Evolutionary conservation across 2,797 vertebrate genomes (phyloP).

Genomic region (Atherinosoma microstoma): DNA sequence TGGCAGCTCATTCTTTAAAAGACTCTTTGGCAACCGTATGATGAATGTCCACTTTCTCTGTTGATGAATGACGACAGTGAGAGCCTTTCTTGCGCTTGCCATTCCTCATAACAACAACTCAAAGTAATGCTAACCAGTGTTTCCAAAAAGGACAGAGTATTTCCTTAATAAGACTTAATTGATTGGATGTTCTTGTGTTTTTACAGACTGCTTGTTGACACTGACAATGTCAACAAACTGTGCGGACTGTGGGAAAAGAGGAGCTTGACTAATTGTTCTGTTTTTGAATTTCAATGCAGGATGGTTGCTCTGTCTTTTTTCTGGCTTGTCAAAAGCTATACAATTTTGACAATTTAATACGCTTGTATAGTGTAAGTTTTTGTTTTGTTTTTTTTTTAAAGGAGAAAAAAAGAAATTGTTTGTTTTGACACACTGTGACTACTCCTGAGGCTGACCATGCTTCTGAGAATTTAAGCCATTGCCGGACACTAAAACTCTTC

Average conservation of each 20-base stretch:
- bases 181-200: conserved; percentile 46
- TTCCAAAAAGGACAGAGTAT: conserved; percentile 36
- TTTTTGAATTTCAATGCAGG: conserved; percentile 4
- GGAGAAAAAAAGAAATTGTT: not conserved
- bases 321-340: not conserved
- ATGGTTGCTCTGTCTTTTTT: not conserved
- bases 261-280: conserved; percentile 12
- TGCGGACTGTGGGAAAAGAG: conserved; percentile 35
- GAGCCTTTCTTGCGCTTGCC: conserved; percentile 51
- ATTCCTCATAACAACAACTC: conserved; percentile 58
- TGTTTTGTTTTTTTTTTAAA: not conserved
- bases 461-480: conserved; percentile 18
- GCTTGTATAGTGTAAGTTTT: not conserved
- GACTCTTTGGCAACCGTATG: conserved; percentile 58
- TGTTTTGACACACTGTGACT: not conserved
- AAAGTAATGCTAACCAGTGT: conserved; percentile 41
- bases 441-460: not conserved
- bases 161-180: conserved; percentile 38
- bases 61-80: conserved; percentile 65
- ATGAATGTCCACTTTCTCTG: conserved; percentile 66
- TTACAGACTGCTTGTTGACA: conserved; percentile 30
- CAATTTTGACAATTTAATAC: conserved; percentile 5
- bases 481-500: conserved; percentile 5
- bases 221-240: conserved; percentile 19
- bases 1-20: conserved; percentile 64